These are phyloP conservation scores for Alectura lathami DNA, from an alignment of 2,113 vertebrate species.

Conservation along the genomic window DNA sequence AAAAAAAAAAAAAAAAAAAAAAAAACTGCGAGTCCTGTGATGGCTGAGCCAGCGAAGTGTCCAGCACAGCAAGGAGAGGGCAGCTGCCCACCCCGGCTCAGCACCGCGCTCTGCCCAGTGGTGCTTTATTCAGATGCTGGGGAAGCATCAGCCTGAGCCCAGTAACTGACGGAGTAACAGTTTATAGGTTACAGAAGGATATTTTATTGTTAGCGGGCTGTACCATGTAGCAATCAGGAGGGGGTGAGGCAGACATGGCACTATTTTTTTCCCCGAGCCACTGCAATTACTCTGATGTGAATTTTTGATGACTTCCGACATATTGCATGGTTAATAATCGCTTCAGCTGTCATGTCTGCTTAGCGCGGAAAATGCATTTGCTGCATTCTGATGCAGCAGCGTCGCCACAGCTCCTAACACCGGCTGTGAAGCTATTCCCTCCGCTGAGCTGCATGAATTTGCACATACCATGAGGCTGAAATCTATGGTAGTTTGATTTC, in stretches of 20 bases:
- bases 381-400: slow-evolving; percentile 80
- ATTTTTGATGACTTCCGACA: slow-evolving; percentile 97
- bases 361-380: slow-evolving; percentile 90
- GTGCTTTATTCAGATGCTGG: slow-evolving; percentile 67
- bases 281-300: slow-evolving; percentile 98
- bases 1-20: neutral
- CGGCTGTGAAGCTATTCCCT: slow-evolving; percentile 83
- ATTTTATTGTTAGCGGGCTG: slow-evolving; percentile 96
- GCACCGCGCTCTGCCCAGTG: slow-evolving; percentile 15
- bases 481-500: slow-evolving; percentile 73
- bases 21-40: slow-evolving; percentile 70
- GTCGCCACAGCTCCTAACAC: slow-evolving; percentile 75
- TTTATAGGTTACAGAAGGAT: slow-evolving; percentile 91
- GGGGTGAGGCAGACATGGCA: slow-evolving; percentile 76
- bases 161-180: slow-evolving; percentile 89
- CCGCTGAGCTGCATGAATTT: slow-evolving; percentile 79
- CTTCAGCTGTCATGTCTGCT: slow-evolving; percentile 97
- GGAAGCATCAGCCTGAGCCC: slow-evolving; percentile 80
- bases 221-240: slow-evolving; percentile 87
- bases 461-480: slow-evolving; percentile 77
- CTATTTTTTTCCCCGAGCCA: slow-evolving; percentile 75
- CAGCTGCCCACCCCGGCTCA: slow-evolving; percentile 53
- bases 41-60: slow-evolving; percentile 76
- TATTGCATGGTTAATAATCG: slow-evolving; percentile 96
- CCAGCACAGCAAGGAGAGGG: slow-evolving; percentile 77